These are phyloP conservation scores for Lagria hirta DNA, from an alignment of 2,888 invertebrate genomes.

Conservation along the genomic window DNA sequence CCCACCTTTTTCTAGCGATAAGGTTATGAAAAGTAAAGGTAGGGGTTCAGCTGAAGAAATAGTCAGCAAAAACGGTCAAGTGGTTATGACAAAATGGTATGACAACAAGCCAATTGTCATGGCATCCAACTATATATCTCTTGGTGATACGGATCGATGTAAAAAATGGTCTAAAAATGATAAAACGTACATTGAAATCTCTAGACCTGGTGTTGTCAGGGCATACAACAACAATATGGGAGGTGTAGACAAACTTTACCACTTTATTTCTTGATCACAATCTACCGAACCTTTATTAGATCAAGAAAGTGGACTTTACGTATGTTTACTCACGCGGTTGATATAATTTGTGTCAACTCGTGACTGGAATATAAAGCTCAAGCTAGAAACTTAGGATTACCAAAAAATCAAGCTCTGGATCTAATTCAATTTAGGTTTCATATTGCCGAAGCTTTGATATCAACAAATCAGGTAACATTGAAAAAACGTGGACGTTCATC, in stretches of 20 bases:
- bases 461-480: no score
- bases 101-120: constrained; percentile 35
- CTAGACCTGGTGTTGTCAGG: constrained; percentile 31
- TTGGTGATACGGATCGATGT: constrained; percentile 29
- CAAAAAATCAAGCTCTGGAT: no score
- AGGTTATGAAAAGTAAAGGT: constrained; percentile 22
- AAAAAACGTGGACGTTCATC: no score
- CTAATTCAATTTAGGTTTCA: no score
- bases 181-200: constrained; percentile 30
- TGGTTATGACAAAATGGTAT: constrained; percentile 20
- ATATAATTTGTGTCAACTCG: no score
- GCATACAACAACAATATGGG: constrained; percentile 35
- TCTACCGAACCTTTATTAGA: constrained; percentile 33
- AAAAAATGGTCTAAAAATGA: constrained; percentile 33
- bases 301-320: constrained; percentile 24
- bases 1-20: constrained; percentile 29
- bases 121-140: constrained; percentile 34
- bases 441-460: no score
- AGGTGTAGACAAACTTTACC: constrained; percentile 36
- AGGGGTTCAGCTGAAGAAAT: constrained; percentile 29
- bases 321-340: constrained; percentile 15
- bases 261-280: constrained; percentile 31
- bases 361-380: no score
- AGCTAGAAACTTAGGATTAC: no score
- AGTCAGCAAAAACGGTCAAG: constrained; percentile 25